Evolutionary conservation across 2,797 vertebrate genomes (phyloP), one percentile per base, ranked within the genome.

Genomic region (Coracias cyanogaster): DNA sequence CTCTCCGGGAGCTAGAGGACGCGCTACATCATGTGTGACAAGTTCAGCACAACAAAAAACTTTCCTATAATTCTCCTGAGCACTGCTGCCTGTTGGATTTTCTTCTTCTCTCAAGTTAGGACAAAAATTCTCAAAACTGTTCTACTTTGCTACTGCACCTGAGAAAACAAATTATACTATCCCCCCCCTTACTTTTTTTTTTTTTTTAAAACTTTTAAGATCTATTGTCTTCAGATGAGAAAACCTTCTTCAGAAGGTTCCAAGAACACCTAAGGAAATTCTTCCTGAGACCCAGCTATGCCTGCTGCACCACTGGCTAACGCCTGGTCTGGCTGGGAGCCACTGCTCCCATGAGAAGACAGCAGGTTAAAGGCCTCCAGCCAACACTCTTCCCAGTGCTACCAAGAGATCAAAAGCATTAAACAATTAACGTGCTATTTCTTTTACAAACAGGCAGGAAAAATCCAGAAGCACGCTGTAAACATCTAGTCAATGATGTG

Each of bases 401-500:
- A 86, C 46, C 62, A 41, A 35, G 83, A 52, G 39, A 95, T 64
- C 10, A 87, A 91, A 91, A 86, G 72, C 25, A 61, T 67, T 83
- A 45, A 95, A 81, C 33, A 86, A 86, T 57, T 74, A 85, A 52
- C 15, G 9, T 16, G 12, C 66, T 86, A 5, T 52, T 82, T 74
- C 5, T 76, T 61, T 70, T 43, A 72, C 4, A 37, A 85, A 39
- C 28, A 78, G 25, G 57, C 45, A 88, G 49, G 69, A 74, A 82
- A 85, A 89, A 78, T 45, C 46, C 79, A 91, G 76, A 58, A 76
- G 35, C 22, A 41, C 26, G 26, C 43, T 90, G 54, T 58, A 92
- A 95, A 91, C 33, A 83, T 25, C 26, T 39, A 46, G 55, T 12
- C 0, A 0, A 51, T 16, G 26, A 69, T 6, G 7, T 45, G 41